Conservation (phyloP, 1,140 invertebrate genomes). For the Amyelois transitella region DNA sequence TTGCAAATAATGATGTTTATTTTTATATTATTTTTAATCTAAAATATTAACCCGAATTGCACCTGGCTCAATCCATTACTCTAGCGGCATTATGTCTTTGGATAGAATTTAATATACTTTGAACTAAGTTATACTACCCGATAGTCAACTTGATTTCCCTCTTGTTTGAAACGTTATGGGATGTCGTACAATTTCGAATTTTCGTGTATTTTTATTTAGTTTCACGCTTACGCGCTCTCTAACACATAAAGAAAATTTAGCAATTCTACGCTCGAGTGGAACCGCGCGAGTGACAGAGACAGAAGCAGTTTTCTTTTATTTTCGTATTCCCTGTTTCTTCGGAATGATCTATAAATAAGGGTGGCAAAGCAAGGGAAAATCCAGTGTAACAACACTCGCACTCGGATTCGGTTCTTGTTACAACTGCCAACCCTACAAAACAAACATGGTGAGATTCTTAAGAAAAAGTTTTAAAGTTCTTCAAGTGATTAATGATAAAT, state of each 20-base stretch:
- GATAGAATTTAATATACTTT: too few species aligned
- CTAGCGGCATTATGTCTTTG: too few species aligned
- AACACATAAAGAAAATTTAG: background rate
- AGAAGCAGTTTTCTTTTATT: conserved; percentile 64
- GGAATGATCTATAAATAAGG: conserved; percentile 70
- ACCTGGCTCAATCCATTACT: too few species aligned
- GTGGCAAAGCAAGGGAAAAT: conserved; percentile 50
- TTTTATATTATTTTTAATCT: too few species aligned
- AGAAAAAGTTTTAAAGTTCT: conserved; percentile 22
- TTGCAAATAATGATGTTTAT: too few species aligned
- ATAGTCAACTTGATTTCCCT: too few species aligned
- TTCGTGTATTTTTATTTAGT: background rate
- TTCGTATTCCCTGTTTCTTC: conserved; percentile 54
- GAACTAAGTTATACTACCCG: too few species aligned
- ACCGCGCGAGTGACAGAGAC: conserved; percentile 24
- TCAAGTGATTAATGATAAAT: conserved; percentile 17
- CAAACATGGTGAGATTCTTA: conserved; percentile 65
- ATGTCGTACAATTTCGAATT: too few species aligned
- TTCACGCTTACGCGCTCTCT: background rate
- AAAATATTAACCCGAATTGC: too few species aligned
- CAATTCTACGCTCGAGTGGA: background rate
- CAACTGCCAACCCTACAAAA: conserved; percentile 45
- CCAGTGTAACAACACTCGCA: conserved; percentile 72
- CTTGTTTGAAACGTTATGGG: too few species aligned
- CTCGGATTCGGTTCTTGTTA: conserved; percentile 71